Evolutionary conservation across 2,113 vertebrate genomes (phyloP).

Genomic region (Prolemur simus): DNA sequence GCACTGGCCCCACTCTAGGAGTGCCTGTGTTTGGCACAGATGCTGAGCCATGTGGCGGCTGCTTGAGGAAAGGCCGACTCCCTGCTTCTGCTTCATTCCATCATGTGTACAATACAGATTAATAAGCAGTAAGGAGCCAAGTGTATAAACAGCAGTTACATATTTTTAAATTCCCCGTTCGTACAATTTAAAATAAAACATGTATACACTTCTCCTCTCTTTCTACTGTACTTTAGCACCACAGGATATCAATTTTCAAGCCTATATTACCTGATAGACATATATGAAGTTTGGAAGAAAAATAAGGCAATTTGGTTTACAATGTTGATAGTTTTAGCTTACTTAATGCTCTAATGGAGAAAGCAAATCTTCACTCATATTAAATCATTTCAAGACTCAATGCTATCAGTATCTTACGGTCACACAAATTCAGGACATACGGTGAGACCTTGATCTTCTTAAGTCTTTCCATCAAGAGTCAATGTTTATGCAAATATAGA

Average conservation of each 20-base stretch:
- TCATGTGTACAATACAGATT: slow-evolving; percentile 90
- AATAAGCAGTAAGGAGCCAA: slow-evolving; percentile 93
- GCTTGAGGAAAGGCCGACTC: slow-evolving; percentile 79
- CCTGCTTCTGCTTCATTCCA: slow-evolving; percentile 82
- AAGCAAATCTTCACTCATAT: slow-evolving; percentile 86
- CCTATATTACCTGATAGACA: slow-evolving; percentile 94
- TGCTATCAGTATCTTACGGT: slow-evolving; percentile 81
- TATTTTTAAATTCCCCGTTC: slow-evolving; percentile 91
- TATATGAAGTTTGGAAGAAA: slow-evolving; percentile 92
- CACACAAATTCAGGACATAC: slow-evolving; percentile 79
- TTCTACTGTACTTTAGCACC: slow-evolving; percentile 94
- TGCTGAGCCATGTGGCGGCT: slow-evolving; percentile 48
- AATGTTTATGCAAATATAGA: slow-evolving; percentile 75
- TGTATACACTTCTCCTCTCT: slow-evolving; percentile 89
- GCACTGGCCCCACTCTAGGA: slow-evolving; percentile 80
- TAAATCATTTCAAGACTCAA: slow-evolving; percentile 80
- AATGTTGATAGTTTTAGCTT: slow-evolving; percentile 90
- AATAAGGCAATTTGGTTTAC: slow-evolving; percentile 95
- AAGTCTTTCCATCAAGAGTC: slow-evolving; percentile 78
- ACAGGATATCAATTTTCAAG: slow-evolving; percentile 95
- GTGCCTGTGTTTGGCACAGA: slow-evolving; percentile 75
- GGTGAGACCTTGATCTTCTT: slow-evolving; percentile 81
- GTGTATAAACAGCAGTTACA: slow-evolving; percentile 91
- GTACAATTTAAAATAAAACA: slow-evolving; percentile 94
- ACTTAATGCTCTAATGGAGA: slow-evolving; percentile 88